These are phyloP conservation scores for Drosophila neocordata DNA, from an alignment of 1,140 invertebrate genomes.

Conservation along the genomic window DNA sequence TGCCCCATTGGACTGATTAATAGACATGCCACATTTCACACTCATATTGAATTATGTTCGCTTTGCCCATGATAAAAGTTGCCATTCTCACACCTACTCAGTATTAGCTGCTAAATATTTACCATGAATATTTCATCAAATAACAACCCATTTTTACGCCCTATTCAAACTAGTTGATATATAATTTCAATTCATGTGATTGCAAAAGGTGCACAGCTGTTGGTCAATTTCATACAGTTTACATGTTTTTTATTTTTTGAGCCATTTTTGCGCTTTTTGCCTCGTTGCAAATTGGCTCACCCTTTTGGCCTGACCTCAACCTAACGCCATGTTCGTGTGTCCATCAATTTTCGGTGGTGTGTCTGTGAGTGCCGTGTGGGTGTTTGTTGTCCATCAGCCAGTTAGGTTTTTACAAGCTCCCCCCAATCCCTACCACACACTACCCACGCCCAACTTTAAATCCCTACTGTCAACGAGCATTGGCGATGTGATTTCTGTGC, in stretches of 20 bases:
- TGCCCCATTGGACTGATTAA: conserved; percentile 16
- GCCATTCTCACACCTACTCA: conserved; percentile 31
- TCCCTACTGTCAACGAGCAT: conserved; percentile 38
- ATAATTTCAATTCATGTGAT: conserved; percentile 24
- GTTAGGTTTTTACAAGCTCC: conserved; percentile 17
- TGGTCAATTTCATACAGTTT: conserved; percentile 43
- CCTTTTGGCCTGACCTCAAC: conserved; percentile 20
- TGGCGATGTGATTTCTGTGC: conserved; percentile 42
- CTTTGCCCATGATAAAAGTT: conserved; percentile 12
- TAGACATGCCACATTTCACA: not conserved
- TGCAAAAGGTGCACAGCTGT: conserved; percentile 10
- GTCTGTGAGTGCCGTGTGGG: not conserved
- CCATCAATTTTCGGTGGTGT: conserved; percentile 54
- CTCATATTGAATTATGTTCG: conserved; percentile 16
- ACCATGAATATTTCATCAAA: conserved; percentile 27
- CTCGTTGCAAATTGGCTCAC: conserved; percentile 29
- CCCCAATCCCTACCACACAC: not conserved
- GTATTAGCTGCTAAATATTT: conserved; percentile 23
- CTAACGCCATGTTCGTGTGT: conserved; percentile 6
- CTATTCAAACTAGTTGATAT: not conserved
- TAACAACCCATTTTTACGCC: not conserved
- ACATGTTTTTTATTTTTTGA: conserved; percentile 24
- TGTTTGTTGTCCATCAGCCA: conserved; percentile 51
- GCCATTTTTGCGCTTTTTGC: conserved; percentile 1
- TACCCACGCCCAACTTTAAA: conserved; percentile 21